Conservation (phyloP, 2,888 invertebrate species). For the Ommatoiulus sabulosus region DNA sequence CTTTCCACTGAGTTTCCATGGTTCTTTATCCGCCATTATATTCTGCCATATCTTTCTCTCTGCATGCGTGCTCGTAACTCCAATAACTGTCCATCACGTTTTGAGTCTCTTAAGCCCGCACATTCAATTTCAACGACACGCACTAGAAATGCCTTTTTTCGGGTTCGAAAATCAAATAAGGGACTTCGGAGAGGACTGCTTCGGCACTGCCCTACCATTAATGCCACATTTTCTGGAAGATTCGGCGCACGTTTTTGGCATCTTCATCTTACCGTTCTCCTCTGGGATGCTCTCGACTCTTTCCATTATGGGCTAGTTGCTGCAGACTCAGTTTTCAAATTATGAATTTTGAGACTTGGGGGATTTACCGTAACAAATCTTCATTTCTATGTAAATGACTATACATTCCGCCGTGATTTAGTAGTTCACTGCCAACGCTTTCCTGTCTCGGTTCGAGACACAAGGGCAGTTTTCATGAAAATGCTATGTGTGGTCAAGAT, state of each 20-base stretch:
- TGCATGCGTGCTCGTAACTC: slow-evolving; percentile 16
- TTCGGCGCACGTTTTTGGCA: slow-evolving; percentile 17
- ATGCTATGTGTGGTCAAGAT: neutral
- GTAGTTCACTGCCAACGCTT: neutral
- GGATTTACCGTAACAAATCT: slow-evolving; percentile 11
- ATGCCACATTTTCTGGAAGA: slow-evolving; percentile 22
- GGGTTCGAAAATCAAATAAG: slow-evolving; percentile 12
- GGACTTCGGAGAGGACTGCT: slow-evolving; percentile 10
- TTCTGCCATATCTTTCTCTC: slow-evolving; percentile 1
- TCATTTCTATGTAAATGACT: slow-evolving; percentile 11
- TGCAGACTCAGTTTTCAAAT: slow-evolving; percentile 17
- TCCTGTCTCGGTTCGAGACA: neutral
- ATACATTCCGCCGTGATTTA: neutral
- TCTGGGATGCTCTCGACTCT: slow-evolving; percentile 34
- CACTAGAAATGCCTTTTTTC: slow-evolving; percentile 7
- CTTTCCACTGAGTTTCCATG: neutral
- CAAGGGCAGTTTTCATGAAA: neutral
- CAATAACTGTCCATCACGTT: slow-evolving; percentile 34
- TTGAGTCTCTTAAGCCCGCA: slow-evolving; percentile 27
- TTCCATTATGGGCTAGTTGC: slow-evolving; percentile 25
- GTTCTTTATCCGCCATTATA: slow-evolving; percentile 34
- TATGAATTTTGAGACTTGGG: slow-evolving; percentile 27
- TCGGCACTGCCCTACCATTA: slow-evolving; percentile 19
- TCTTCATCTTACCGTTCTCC: neutral
- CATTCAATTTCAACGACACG: slow-evolving; percentile 34